Percentiles rank a stretch among this genome's conserved stretches.
Evolutionary conservation across 1,140 invertebrate genomes (phyloP).

Genomic region (Aphidius gifuensis): DNA sequence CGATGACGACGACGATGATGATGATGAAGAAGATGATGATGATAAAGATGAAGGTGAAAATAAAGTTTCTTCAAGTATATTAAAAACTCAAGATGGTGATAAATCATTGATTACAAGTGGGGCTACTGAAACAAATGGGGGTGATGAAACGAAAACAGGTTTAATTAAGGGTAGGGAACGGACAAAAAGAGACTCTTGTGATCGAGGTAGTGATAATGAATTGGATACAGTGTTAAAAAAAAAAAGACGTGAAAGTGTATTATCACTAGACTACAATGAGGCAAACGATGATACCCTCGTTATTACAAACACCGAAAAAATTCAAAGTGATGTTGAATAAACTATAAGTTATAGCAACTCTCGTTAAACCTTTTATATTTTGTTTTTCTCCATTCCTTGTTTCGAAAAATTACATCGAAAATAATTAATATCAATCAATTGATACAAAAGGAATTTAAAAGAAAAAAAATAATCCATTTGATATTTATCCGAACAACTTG

Average conservation of each 20-base stretch:
- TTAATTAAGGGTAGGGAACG: slow-evolving; percentile 44
- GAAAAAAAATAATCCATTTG: no score
- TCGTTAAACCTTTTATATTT: no score
- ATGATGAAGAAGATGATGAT: slow-evolving; percentile 26
- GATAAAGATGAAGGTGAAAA: slow-evolving; percentile 25
- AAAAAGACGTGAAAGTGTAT: slow-evolving; percentile 47
- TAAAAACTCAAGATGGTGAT: slow-evolving; percentile 29
- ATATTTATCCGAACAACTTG: no score
- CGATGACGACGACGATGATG: slow-evolving; percentile 13
- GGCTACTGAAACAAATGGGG: slow-evolving; percentile 49
- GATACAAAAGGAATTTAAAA: no score
- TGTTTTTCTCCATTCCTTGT: no score
- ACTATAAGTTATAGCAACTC: not conserved
- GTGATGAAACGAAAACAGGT: slow-evolving; percentile 45
- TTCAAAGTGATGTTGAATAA: slow-evolving; percentile 53
- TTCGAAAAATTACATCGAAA: no score
- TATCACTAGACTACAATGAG: slow-evolving; percentile 69
- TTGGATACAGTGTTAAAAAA: slow-evolving; percentile 58
- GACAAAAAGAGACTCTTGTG: slow-evolving; percentile 54
- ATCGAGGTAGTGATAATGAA: slow-evolving; percentile 43
- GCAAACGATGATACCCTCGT: slow-evolving; percentile 60
- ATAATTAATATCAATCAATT: no score
- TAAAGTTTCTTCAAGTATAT: no score
- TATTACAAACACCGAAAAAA: slow-evolving; percentile 58
- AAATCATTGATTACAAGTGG: slow-evolving; percentile 42